A percentile compares a stretch with the other conserved stretches of the same genome.
These are phyloP conservation scores for Ceratoteleas bidentatus DNA, from an alignment of 1,140 invertebrate species.

Conservation along the genomic window DNA sequence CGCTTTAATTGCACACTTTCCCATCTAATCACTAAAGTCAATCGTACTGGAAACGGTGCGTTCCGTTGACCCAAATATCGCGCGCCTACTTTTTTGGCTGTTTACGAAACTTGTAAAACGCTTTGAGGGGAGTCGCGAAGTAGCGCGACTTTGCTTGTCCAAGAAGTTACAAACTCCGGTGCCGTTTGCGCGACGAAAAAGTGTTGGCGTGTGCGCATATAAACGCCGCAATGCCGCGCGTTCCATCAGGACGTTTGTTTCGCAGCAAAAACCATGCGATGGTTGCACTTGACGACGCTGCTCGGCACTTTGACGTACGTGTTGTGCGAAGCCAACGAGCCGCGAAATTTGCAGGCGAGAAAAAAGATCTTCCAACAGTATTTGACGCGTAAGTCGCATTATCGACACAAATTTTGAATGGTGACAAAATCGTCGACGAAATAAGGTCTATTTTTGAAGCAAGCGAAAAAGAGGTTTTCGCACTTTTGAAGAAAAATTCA, in stretches of 20 bases:
- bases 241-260: too few relatives aligned
- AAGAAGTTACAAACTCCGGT: constrained; percentile 64
- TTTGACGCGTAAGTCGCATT: constrained; percentile 49
- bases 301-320: constrained; percentile 42
- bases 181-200: constrained; percentile 31
- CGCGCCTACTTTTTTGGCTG: constrained; percentile 49
- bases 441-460: too few relatives aligned
- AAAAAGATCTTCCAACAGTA: constrained; percentile 59
- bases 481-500: too few relatives aligned
- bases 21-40: constrained; percentile 12
- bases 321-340: constrained; percentile 51
- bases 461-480: too few relatives aligned
- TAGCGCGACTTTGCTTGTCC: constrained; percentile 66
- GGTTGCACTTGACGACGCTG: constrained; percentile 52
- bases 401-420: constrained; percentile 35
- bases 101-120: constrained; percentile 60
- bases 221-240: constrained; percentile 29
- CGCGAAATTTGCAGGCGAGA: constrained; percentile 37
- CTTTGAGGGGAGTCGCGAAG: constrained; percentile 61
- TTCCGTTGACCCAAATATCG: constrained; percentile 51
- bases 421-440: too few relatives aligned
- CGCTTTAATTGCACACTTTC: constrained; percentile 2
- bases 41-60: constrained; percentile 19
- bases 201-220: constrained; percentile 14
- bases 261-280: constrained; percentile 53